Base-by-base conservation (phyloP, 2,888 invertebrate species). In the Microctonus hyperodae region DNA sequence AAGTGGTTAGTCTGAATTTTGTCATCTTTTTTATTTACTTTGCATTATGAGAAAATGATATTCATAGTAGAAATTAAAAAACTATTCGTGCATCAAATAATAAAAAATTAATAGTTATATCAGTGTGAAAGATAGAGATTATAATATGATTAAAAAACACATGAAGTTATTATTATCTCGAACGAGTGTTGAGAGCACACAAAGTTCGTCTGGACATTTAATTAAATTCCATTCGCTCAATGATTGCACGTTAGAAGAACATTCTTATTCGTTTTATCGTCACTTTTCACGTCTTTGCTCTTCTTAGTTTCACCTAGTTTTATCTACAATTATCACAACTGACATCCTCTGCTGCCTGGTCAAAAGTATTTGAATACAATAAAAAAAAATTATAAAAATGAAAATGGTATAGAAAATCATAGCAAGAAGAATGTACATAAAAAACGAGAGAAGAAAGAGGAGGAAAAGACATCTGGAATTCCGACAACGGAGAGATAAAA, bases 401-500 rank as follows among this genome's bases (percentile, higher is more conserved):
- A 33, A 31, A 33, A 63, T 37, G 37, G 33, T 51, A 25, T 60
- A 59, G 35, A 64, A 68, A 70, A 68, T 68, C 65, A 64, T 64
- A 60, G 55, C 48, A 23, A 31, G 63, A 23, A 35, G 58, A 33
- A 51, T 64, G 56, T 48, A n/a, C n/a, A 37, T n/a, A 28, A 37
- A n/a, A 37, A 13, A n/a, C 5, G 13, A 37, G n/a, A 60, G n/a
- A 50, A 68, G 69, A 75, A n/a, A n/a, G n/a, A 13, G 37, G 13
- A n/a, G n/a, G n/a, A 60, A 60, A 50, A 68, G 68, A 75, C 73
- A 73, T 75, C 72, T 75, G 70, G 74, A 75, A 74, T 74, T 76
- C 74, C 67, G 72, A 72, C 70, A 72, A 58, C 53, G 72, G 75
- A 75, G 73, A 74, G 80, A 79, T 77, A 77, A 78, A 78, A 78